Evolutionary conservation across 2,113 vertebrate genomes (phyloP).

Genomic region (Copsychus sechellarum): DNA sequence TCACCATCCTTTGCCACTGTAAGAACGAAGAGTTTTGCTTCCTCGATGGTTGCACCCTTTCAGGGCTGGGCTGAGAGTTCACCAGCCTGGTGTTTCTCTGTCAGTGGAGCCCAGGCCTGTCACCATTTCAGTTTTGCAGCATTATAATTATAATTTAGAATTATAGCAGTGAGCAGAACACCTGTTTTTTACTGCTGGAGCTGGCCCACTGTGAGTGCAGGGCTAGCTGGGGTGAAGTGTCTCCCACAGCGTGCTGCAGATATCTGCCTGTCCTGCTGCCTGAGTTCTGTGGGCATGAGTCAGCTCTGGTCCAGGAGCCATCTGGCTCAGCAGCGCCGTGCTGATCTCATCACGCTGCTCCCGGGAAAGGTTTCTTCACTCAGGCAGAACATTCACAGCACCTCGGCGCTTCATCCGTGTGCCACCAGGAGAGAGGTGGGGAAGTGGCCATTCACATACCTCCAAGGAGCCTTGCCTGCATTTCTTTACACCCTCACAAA

Average conservation of each 20-base stretch:
- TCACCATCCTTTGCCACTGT: neutral
- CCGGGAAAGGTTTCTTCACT: neutral
- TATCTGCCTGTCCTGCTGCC: neutral
- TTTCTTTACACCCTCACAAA: neutral
- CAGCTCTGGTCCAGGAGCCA: slow-evolving; percentile 43
- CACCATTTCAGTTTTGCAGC: neutral
- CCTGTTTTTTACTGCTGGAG: neutral
- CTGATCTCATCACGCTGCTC: slow-evolving; percentile 34
- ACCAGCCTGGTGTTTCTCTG: neutral
- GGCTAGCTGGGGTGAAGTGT: neutral
- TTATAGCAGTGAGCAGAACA: neutral
- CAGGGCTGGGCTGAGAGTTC: neutral
- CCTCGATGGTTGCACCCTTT: neutral
- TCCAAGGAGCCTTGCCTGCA: neutral
- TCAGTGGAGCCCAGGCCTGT: neutral
- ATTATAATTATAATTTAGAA: too few relatives aligned
- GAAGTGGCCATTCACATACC: neutral
- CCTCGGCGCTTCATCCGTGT: neutral
- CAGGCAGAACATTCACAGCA: neutral
- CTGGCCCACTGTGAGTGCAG: neutral
- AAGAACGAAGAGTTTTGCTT: neutral
- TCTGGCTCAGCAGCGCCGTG: neutral
- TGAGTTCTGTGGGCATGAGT: slow-evolving; percentile 19
- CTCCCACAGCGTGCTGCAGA: neutral
- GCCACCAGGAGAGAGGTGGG: neutral